These are phyloP conservation scores for Ctena decussata DNA, from an alignment of 2,888 invertebrate species.

Conservation along the genomic window DNA sequence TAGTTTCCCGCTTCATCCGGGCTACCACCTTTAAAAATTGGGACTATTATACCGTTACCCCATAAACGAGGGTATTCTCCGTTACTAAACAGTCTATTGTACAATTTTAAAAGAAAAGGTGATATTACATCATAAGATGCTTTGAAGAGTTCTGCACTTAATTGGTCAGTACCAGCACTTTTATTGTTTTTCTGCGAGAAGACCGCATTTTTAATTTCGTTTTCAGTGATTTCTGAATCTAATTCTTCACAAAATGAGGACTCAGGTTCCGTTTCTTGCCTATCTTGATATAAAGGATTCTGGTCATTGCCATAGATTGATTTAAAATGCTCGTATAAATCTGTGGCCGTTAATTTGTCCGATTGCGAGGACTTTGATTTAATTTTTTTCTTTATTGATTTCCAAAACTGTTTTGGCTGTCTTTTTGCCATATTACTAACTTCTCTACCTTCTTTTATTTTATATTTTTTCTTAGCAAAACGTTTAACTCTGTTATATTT, in stretches of 20 bases:
- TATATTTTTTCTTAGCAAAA: background rate
- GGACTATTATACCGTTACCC: background rate
- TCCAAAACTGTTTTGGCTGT: background rate
- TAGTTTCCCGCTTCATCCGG: background rate
- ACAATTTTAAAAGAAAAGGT: background rate
- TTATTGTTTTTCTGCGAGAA: background rate
- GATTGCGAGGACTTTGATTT: background rate
- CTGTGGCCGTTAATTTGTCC: background rate
- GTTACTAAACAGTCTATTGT: background rate
- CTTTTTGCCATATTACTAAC: background rate
- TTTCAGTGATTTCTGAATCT: too few relatives aligned
- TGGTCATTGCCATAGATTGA: too few relatives aligned
- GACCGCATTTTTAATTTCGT: background rate
- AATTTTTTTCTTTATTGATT: background rate
- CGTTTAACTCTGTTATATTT: background rate
- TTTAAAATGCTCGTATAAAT: too few relatives aligned
- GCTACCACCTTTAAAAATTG: slow-evolving; percentile 1
- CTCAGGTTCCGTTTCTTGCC: background rate
- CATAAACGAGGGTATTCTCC: background rate
- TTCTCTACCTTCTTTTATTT: background rate
- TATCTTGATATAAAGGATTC: background rate
- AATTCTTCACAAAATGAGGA: background rate
- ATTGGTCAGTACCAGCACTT: background rate
- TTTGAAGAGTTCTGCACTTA: background rate
- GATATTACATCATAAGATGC: background rate